phyloP scores from a whole-genome alignment of 2,797 vertebrate species.

The Myiotriccus ornatus region DNA sequence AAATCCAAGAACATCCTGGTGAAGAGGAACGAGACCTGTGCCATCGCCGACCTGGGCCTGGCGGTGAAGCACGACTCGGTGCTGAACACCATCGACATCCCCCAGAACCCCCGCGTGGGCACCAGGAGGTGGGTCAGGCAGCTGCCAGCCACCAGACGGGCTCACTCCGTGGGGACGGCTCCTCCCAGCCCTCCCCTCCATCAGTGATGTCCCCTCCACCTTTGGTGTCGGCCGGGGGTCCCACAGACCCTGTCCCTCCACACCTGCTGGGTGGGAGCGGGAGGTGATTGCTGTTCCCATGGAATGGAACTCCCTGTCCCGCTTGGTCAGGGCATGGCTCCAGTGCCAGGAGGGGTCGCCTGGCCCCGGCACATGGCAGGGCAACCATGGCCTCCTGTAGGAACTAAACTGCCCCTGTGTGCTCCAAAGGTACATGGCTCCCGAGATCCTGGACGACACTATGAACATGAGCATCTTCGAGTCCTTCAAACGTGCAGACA shows the following conservation, averaged over 20 bases:
- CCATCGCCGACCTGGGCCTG: conserved; percentile 93
- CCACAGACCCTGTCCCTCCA: accelerated
- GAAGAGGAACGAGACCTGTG: conserved; percentile 91
- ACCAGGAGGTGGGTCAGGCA: conserved; percentile 84
- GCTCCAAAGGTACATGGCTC: conserved; percentile 92
- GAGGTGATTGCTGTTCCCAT: accelerated
- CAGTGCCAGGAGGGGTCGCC: accelerated
- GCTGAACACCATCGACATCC: conserved; percentile 90
- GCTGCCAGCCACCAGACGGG: accelerated
- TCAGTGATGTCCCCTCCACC: accelerated
- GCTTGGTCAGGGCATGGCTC: accelerated
- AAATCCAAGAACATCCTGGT: conserved; percentile 98
- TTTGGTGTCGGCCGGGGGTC: accelerated
- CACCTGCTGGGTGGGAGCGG: accelerated
- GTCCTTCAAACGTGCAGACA: conserved; percentile 94
- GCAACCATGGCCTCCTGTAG: accelerated
- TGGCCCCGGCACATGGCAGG: accelerated
- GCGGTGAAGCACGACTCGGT: conserved; percentile 92
- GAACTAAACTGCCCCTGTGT: neutral
- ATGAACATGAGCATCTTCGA: conserved; percentile 92
- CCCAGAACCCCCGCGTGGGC: conserved; percentile 91
- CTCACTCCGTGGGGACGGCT: accelerated
- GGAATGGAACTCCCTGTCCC: too few relatives aligned
- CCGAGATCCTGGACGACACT: conserved; percentile 92
- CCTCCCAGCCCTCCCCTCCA: neutral